These are phyloP conservation scores for Thalassaphorura encarpata DNA, from an alignment of 1,140 invertebrate species.

Conservation along the genomic window DNA sequence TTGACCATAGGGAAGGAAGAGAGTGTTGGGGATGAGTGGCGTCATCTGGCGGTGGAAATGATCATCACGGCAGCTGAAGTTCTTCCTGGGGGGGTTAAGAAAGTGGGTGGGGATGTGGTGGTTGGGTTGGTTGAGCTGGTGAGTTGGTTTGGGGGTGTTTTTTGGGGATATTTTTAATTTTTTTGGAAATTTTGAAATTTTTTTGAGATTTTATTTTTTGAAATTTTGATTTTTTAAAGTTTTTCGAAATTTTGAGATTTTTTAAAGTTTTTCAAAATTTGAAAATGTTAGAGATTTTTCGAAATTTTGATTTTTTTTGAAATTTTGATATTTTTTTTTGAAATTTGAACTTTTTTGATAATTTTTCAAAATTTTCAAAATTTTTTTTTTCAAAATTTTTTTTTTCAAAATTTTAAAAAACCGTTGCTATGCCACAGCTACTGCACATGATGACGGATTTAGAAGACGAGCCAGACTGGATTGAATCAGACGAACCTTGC, in stretches of 20 bases:
- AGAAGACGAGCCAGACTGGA: slow-evolving; percentile 85
- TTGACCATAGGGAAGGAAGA: slow-evolving; percentile 40
- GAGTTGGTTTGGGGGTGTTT: too few relatives aligned
- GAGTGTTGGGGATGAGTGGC: slow-evolving; percentile 44
- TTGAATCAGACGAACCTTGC: slow-evolving; percentile 60
- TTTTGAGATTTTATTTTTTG: slow-evolving; percentile 13
- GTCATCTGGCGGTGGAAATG: slow-evolving; percentile 85
- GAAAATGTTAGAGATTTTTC: slow-evolving; percentile 31
- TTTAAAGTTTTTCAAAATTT: too few relatives aligned
- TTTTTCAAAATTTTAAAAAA: background rate
- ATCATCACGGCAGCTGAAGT: slow-evolving; percentile 91
- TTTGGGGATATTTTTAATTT: too few relatives aligned
- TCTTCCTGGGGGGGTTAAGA: slow-evolving; percentile 89
- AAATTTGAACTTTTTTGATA: too few relatives aligned
- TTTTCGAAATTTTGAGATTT: too few relatives aligned
- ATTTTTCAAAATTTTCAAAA: slow-evolving; percentile 29
- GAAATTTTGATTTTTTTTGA: slow-evolving; percentile 4
- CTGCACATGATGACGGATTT: slow-evolving; percentile 95
- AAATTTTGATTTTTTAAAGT: background rate
- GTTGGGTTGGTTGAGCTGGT: slow-evolving; percentile 36
- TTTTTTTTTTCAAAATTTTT: background rate
- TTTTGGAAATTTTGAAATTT: too few relatives aligned
- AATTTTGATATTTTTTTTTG: background rate
- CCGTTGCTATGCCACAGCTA: slow-evolving; percentile 46
- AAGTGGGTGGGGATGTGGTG: slow-evolving; percentile 71